phyloP scores from a whole-genome alignment of 2,113 vertebrate genomes.

The Saccopteryx leptura region DNA sequence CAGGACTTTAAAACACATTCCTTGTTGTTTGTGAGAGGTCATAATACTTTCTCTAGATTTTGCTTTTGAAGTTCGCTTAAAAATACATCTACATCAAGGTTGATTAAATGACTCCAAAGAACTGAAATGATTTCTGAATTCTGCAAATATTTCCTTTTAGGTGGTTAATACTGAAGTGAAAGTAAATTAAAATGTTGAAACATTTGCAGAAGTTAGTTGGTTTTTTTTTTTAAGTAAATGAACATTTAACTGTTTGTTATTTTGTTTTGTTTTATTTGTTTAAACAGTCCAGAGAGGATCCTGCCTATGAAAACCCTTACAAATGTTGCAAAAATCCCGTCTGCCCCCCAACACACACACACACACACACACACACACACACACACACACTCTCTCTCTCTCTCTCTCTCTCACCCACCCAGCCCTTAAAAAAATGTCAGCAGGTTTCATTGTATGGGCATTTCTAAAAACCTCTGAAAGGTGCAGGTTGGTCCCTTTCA shows the following conservation, averaged over 20 bases:
- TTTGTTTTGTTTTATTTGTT: slow-evolving; percentile 43
- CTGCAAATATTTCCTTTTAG: slow-evolving; percentile 39
- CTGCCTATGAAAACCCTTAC: slow-evolving; percentile 47
- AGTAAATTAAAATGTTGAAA: slow-evolving; percentile 66
- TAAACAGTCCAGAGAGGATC: slow-evolving; percentile 43
- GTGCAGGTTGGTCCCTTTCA: slow-evolving; percentile 66
- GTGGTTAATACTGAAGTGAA: slow-evolving; percentile 50
- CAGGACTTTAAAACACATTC: slow-evolving; percentile 54
- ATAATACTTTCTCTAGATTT: slow-evolving; percentile 48
- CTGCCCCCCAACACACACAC: not conserved
- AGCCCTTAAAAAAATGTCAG: slow-evolving; percentile 44
- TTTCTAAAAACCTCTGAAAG: slow-evolving; percentile 74
- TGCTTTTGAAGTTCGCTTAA: slow-evolving; percentile 59
- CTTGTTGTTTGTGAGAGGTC: slow-evolving; percentile 32
- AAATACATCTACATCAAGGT: not conserved
- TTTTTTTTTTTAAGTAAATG: slow-evolving; percentile 22
- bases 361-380: not conserved
- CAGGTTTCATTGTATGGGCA: slow-evolving; percentile 71
- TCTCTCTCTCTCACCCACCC: not conserved
- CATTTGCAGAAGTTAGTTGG: slow-evolving; percentile 16
- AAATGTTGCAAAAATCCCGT: slow-evolving; percentile 10
- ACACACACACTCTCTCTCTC: not conserved
- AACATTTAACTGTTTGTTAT: slow-evolving; percentile 35
- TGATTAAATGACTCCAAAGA: slow-evolving; percentile 48
- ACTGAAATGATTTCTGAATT: slow-evolving; percentile 33